phyloP scores from a whole-genome alignment of 2,888 invertebrate genomes.

The Polyploca ridens region DNA sequence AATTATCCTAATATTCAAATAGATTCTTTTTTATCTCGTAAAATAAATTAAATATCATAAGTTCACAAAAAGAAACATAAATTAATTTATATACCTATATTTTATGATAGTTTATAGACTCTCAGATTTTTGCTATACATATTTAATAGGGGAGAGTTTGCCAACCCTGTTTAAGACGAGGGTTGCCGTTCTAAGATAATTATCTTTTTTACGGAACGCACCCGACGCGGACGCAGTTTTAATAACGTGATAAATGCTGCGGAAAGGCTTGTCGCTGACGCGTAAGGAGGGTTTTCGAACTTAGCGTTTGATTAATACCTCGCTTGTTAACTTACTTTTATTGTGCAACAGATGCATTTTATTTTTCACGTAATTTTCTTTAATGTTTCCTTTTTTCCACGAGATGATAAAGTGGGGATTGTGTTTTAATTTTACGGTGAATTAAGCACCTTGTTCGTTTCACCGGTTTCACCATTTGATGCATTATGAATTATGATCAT shows the following conservation, averaged over 20 bases:
- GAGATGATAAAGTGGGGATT: slow-evolving; percentile 57
- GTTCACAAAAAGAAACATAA: no score
- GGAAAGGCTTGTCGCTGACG: slow-evolving; percentile 82
- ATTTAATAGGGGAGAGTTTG: slow-evolving; percentile 18
- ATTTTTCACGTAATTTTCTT: slow-evolving; percentile 67
- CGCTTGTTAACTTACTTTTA: slow-evolving; percentile 68
- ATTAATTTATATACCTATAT: no score
- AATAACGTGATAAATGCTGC: slow-evolving; percentile 83
- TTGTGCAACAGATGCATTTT: slow-evolving; percentile 78
- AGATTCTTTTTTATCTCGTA: no score
- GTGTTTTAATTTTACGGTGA: slow-evolving; percentile 74
- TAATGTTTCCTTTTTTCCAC: slow-evolving; percentile 37
- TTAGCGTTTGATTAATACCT: slow-evolving; percentile 50
- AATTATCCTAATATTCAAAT: no score
- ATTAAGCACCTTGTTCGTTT: slow-evolving; percentile 64
- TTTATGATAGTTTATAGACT: no score
- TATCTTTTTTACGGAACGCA: slow-evolving; percentile 82
- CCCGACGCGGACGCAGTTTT: slow-evolving; percentile 69
- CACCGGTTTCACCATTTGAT: slow-evolving; percentile 47
- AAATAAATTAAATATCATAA: no score
- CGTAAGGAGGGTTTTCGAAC: slow-evolving; percentile 65
- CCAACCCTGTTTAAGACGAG: slow-evolving; percentile 77
- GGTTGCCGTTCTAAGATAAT: slow-evolving; percentile 79
- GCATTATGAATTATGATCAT: slow-evolving; percentile 49
- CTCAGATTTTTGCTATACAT: no score